phyloP scores from a whole-genome alignment of 2,113 vertebrate species.

The Passerina amoena region DNA sequence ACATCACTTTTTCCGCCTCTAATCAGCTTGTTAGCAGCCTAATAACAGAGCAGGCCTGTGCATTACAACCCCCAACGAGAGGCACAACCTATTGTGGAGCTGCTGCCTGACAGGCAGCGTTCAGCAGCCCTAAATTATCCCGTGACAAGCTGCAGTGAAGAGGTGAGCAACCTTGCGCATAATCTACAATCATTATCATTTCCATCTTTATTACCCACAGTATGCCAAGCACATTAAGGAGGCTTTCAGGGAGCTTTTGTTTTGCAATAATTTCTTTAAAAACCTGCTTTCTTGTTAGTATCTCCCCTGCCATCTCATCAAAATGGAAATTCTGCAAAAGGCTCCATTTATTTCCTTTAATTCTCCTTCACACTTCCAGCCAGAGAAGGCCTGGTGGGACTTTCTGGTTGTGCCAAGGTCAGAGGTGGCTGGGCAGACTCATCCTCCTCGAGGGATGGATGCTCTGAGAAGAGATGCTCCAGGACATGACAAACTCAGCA shows the following conservation, averaged over 20 bases:
- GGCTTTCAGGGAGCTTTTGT: slow-evolving; percentile 72
- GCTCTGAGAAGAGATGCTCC: neutral
- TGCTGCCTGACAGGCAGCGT: slow-evolving; percentile 70
- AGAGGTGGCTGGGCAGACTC: neutral
- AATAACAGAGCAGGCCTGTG: slow-evolving; percentile 59
- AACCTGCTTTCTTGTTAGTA: slow-evolving; percentile 71
- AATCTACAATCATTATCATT: slow-evolving; percentile 77
- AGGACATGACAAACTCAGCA: neutral
- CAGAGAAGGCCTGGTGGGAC: neutral
- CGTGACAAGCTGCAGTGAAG: slow-evolving; percentile 71
- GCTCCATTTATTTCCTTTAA: slow-evolving; percentile 56
- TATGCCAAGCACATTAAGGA: slow-evolving; percentile 69
- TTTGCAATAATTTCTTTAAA: slow-evolving; percentile 68
- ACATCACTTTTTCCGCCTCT: slow-evolving; percentile 59
- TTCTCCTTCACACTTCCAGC: slow-evolving; percentile 15
- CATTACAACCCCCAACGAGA: slow-evolving; percentile 55
- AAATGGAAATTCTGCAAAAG: slow-evolving; percentile 61
- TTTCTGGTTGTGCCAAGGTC: neutral
- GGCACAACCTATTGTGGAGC: slow-evolving; percentile 59
- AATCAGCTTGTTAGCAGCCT: slow-evolving; percentile 71
- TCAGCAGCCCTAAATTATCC: slow-evolving; percentile 76
- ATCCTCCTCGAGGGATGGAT: neutral
- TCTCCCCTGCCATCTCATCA: slow-evolving; percentile 71
- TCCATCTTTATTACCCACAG: slow-evolving; percentile 76
- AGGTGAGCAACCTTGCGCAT: slow-evolving; percentile 76